A percentile compares a stretch with the other conserved stretches of the same genome.
These are phyloP conservation scores for Neoscelio sp. DNA, from an alignment of 2,888 invertebrate genomes.

Conservation along the genomic window DNA sequence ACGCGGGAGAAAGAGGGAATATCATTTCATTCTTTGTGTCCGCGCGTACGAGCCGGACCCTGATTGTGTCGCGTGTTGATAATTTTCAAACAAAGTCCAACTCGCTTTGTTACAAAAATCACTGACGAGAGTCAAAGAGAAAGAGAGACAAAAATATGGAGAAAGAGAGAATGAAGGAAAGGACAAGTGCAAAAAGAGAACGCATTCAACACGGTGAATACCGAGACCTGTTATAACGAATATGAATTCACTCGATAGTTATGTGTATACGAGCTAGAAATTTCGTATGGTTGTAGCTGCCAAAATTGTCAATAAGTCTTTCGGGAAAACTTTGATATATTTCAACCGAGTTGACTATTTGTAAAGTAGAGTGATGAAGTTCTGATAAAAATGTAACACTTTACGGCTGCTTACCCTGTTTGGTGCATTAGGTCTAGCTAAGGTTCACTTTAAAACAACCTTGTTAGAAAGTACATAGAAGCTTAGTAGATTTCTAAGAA, in stretches of 20 bases:
- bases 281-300: too few relatives aligned
- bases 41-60: constrained; percentile 71
- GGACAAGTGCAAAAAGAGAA: constrained; percentile 27
- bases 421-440: too few relatives aligned
- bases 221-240: constrained; percentile 13
- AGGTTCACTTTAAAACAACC: too few relatives aligned
- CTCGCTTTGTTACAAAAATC: constrained; percentile 80
- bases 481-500: too few relatives aligned
- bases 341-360: too few relatives aligned
- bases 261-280: neutral
- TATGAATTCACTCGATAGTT: constrained; percentile 8
- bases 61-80: constrained; percentile 82
- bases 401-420: too few relatives aligned
- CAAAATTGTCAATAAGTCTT: too few relatives aligned
- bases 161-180: constrained; percentile 8
- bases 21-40: constrained; percentile 75
- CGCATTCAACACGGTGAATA: constrained; percentile 4
- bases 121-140: constrained; percentile 57
- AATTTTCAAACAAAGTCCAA: constrained; percentile 81
- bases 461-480: too few relatives aligned
- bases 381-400: too few relatives aligned
- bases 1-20: constrained; percentile 62
- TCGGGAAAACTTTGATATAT: too few relatives aligned
- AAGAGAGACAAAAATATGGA: constrained; percentile 20
- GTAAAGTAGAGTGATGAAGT: too few relatives aligned